Conservation (phyloP, 2,113 vertebrate species). For the Azemiops feae region DNA sequence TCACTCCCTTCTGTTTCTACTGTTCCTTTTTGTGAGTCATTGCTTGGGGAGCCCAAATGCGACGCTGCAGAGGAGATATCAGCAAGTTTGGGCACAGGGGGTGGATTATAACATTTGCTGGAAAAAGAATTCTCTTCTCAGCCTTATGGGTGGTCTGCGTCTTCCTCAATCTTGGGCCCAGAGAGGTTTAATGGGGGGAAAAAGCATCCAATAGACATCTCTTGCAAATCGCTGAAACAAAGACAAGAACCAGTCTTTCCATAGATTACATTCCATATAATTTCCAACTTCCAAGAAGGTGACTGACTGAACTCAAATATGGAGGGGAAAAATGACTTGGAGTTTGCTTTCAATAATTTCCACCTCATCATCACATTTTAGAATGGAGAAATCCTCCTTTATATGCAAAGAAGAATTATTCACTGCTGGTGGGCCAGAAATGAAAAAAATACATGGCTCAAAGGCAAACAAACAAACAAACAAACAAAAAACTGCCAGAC, state of each 20-base stretch:
- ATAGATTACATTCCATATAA: not conserved
- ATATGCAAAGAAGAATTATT: not conserved
- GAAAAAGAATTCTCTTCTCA: not conserved
- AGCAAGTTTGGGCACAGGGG: not conserved
- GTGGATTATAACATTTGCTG: not conserved
- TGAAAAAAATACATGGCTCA: not conserved
- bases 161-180: not conserved
- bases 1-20: too few relatives aligned
- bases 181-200: not conserved
- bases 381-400: not conserved
- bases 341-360: not conserved
- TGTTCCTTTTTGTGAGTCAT: too few relatives aligned
- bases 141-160: not conserved
- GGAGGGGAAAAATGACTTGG: not conserved
- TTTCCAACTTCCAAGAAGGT: not conserved
- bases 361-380: not conserved
- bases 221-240: not conserved
- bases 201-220: not conserved
- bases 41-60: not conserved
- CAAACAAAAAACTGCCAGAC: not conserved
- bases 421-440: not conserved
- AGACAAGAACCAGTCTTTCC: not conserved
- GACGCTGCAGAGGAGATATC: not conserved
- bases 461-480: not conserved
- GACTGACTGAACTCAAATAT: not conserved